Evolutionary conservation across 2,113 vertebrate genomes (phyloP).

Genomic region (Cryptotis parvus): DNA sequence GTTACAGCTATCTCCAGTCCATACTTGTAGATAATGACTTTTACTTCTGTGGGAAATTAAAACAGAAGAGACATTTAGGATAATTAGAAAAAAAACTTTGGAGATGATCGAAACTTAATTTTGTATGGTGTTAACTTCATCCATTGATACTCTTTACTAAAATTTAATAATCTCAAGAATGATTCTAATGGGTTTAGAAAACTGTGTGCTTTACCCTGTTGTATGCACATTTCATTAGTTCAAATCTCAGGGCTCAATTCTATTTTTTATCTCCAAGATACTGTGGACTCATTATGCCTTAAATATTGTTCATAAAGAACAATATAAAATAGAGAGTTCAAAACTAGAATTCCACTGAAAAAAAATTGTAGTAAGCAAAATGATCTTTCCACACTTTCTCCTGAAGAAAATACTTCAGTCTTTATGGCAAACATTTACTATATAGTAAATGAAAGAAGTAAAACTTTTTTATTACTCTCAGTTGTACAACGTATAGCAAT

Average conservation of each 20-base stretch:
- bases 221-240: neutral
- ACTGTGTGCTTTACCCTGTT: neutral
- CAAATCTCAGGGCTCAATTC: slow-evolving; percentile 13
- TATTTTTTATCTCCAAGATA: slow-evolving; percentile 17
- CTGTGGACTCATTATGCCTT: neutral
- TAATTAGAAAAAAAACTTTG: neutral
- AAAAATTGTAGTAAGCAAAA: neutral
- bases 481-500: neutral
- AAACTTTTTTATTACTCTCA: slow-evolving; percentile 46
- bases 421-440: slow-evolving; percentile 43
- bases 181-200: neutral
- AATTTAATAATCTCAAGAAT: neutral
- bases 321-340: slow-evolving; percentile 23
- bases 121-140: neutral
- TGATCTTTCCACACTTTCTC: neutral
- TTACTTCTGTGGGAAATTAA: neutral
- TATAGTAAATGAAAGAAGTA: slow-evolving; percentile 13
- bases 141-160: too few species aligned
- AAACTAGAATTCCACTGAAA: slow-evolving; percentile 28
- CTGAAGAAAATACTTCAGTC: neutral
- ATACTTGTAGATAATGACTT: neutral
- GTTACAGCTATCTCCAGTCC: neutral
- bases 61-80: neutral
- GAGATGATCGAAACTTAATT: neutral
- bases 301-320: neutral